Evolutionary conservation across 2,888 invertebrate species (phyloP).

Genomic region (Pachydiplax longipennis): DNA sequence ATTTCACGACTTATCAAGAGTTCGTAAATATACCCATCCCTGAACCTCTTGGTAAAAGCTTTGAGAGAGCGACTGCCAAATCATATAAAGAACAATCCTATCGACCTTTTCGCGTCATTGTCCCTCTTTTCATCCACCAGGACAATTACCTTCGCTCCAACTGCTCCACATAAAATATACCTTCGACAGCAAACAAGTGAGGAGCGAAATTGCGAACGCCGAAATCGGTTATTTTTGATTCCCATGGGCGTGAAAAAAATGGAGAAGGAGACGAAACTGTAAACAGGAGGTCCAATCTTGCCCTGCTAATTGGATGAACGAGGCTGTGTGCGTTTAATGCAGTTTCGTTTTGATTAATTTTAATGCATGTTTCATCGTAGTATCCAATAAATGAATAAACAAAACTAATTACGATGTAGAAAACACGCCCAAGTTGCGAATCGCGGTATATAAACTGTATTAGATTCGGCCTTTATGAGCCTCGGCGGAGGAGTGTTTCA

Average conservation of each 20-base stretch:
- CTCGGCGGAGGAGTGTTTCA: neutral
- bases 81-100: neutral
- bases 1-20: no score
- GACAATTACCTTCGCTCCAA: slow-evolving; percentile 20
- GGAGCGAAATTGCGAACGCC: slow-evolving; percentile 12
- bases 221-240: neutral
- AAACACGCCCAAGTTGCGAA: neutral
- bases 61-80: neutral
- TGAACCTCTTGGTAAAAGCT: neutral
- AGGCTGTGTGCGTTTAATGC: slow-evolving; percentile 24
- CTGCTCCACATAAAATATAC: neutral
- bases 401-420: slow-evolving; percentile 9
- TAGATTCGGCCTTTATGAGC: neutral
- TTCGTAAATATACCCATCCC: no score
- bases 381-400: neutral
- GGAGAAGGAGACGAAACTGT: neutral
- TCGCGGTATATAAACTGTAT: neutral
- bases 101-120: neutral
- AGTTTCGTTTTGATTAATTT: slow-evolving; percentile 39
- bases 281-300: slow-evolving; percentile 4
- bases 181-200: slow-evolving; percentile 27
- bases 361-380: neutral
- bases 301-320: slow-evolving; percentile 10
- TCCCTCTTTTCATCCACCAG: neutral
- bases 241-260: neutral